phyloP scores from a whole-genome alignment of 1,140 invertebrate species.

The Tribolium madens region DNA sequence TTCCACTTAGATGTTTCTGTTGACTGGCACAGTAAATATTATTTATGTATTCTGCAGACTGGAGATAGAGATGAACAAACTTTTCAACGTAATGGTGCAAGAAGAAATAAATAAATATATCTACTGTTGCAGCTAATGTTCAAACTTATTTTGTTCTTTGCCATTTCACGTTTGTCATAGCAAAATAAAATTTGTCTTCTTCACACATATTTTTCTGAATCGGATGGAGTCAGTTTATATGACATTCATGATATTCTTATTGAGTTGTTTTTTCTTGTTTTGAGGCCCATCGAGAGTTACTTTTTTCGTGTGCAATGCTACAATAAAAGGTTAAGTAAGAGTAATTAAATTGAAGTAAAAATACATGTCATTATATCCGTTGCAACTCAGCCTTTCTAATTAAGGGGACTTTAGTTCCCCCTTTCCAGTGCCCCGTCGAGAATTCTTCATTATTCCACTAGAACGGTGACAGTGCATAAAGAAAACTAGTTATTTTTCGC shows the following conservation, averaged over 20 bases:
- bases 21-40: conserved; percentile 1
- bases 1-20: background rate
- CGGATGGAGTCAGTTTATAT: too few species aligned
- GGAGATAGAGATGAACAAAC: background rate
- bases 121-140: background rate
- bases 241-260: too few species aligned
- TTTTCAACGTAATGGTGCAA: conserved; percentile 1
- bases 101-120: background rate
- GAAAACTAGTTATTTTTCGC: conserved; percentile 50
- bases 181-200: background rate
- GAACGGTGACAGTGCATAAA: conserved; percentile 49
- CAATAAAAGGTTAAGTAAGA: conserved; percentile 1
- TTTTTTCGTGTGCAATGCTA: background rate
- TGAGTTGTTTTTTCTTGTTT: too few species aligned
- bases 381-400: conserved; percentile 39
- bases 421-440: conserved; percentile 46
- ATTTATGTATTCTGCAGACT: background rate
- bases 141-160: background rate
- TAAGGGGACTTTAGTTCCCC: conserved; percentile 33
- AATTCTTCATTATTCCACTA: conserved; percentile 47
- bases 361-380: conserved; percentile 20
- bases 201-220: too few species aligned
- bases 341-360: conserved; percentile 3
- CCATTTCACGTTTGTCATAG: background rate
- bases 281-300: too few species aligned